A percentile compares a stretch with the other conserved stretches of the same genome.
These are phyloP conservation scores for Micromesistius poutassou DNA, from an alignment of 2,797 vertebrate genomes.

Conservation along the genomic window DNA sequence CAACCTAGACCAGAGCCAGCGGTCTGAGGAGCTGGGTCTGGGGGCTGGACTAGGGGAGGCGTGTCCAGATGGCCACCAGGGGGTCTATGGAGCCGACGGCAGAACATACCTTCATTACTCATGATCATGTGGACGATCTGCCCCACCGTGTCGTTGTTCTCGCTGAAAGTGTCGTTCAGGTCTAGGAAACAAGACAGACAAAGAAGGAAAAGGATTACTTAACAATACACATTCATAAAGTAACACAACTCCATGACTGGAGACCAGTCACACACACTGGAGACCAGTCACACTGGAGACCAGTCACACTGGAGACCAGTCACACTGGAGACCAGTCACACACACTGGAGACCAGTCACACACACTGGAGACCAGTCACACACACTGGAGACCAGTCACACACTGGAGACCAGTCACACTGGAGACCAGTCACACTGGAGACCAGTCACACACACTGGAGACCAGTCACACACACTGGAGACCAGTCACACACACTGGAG, in stretches of 20 bases:
- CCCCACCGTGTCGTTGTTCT: conserved; percentile 89
- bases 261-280: not conserved
- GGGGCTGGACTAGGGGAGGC: too few relatives aligned
- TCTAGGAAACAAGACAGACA: conserved; percentile 69
- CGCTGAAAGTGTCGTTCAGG: conserved; percentile 82
- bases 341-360: too few relatives aligned
- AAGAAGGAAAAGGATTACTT: not conserved
- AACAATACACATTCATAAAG: not conserved
- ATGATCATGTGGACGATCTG: conserved; percentile 93
- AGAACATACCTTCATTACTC: conserved; percentile 96
- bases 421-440: too few relatives aligned
- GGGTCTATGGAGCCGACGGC: too few relatives aligned
- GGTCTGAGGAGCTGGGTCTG: too few relatives aligned
- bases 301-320: too few relatives aligned
- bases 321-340: too few relatives aligned
- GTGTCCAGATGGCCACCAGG: too few relatives aligned
- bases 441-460: not conserved
- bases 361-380: too few relatives aligned
- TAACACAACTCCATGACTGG: not conserved
- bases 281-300: too few relatives aligned
- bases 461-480: not conserved
- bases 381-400: not conserved
- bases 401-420: not conserved
- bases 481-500: not conserved
- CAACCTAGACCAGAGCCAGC: too few relatives aligned